Conservation (phyloP, 2,888 invertebrate genomes). For the Caenorhabditis macrosperma region DNA sequence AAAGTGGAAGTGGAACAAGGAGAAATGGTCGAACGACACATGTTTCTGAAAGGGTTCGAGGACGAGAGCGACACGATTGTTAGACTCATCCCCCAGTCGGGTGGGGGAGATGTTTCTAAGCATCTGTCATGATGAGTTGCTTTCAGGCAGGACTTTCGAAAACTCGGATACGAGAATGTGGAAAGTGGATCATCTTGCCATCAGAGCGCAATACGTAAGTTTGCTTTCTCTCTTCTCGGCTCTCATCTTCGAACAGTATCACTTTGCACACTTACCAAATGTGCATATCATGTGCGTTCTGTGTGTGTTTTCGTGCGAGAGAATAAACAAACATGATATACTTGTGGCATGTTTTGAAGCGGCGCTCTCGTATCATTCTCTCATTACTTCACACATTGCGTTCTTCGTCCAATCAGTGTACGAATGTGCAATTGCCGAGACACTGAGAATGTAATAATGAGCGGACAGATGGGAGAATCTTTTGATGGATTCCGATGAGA, state of each 20-base stretch:
- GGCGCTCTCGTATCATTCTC: conserved; percentile 30
- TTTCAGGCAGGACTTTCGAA: conserved; percentile 56
- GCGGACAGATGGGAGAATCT: conserved; percentile 17
- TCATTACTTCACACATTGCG: conserved; percentile 52
- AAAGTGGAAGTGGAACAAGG: conserved; percentile 38
- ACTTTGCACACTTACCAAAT: conserved; percentile 45
- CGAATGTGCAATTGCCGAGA: conserved; percentile 27
- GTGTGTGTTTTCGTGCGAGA: conserved; percentile 12
- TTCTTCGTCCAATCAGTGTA: conserved; percentile 30
- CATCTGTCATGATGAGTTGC: background rate
- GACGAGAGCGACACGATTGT: conserved; percentile 70
- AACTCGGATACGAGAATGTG: conserved; percentile 65
- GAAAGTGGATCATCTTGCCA: conserved; percentile 59
- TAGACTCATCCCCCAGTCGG: conserved; percentile 61
- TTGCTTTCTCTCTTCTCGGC: conserved; percentile 10
- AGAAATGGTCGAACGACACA: conserved; percentile 63
- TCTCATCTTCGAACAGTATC: conserved; percentile 1
- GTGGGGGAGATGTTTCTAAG: too few species aligned
- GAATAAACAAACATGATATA: conserved; percentile 48
- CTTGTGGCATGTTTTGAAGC: conserved; percentile 36
- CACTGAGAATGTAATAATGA: conserved; percentile 21
- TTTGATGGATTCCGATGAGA: conserved; percentile 4
- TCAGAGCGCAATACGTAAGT: conserved; percentile 64
- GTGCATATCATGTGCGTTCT: conserved; percentile 30
- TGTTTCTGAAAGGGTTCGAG: conserved; percentile 67